Evolutionary conservation across 2,888 invertebrate species (phyloP).

Genomic region (Tyria jacobaeae): DNA sequence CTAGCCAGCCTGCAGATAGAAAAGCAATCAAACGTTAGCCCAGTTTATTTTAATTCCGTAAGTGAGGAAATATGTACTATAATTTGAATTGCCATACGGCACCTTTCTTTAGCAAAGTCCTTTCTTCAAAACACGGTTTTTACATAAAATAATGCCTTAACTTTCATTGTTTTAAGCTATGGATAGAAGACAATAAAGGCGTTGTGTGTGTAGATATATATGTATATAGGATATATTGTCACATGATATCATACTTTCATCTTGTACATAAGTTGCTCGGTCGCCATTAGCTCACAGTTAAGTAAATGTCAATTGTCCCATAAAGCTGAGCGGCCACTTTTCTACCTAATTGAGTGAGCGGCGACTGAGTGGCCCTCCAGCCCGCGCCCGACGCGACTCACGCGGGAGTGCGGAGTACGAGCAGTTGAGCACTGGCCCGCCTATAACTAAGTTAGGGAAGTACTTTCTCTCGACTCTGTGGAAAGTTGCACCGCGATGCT

Average conservation of each 20-base stretch:
- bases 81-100: too few species aligned
- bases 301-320: constrained; percentile 20
- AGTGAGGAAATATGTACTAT: too few species aligned
- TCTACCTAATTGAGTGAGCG: constrained; percentile 37
- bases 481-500: constrained; percentile 24
- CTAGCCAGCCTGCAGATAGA: too few species aligned
- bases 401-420: neutral
- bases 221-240: neutral
- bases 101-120: too few species aligned
- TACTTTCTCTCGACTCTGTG: constrained; percentile 33
- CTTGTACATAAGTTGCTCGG: constrained; percentile 4
- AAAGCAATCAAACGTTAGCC: too few species aligned
- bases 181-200: too few species aligned
- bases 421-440: neutral
- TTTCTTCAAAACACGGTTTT: too few species aligned
- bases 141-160: too few species aligned
- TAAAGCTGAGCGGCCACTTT: constrained; percentile 22
- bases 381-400: constrained; percentile 6
- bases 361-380: constrained; percentile 16
- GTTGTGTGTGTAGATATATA: too few species aligned
- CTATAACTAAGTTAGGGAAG: constrained; percentile 24
- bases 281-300: constrained; percentile 14
- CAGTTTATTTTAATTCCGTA: too few species aligned
- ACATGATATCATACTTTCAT: constrained; percentile 12
- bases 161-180: too few species aligned